Percentiles rank a stretch among this genome's conserved stretches.
phyloP scores from a whole-genome alignment of 1,140 invertebrate species.

The Heliconius nattereri region DNA sequence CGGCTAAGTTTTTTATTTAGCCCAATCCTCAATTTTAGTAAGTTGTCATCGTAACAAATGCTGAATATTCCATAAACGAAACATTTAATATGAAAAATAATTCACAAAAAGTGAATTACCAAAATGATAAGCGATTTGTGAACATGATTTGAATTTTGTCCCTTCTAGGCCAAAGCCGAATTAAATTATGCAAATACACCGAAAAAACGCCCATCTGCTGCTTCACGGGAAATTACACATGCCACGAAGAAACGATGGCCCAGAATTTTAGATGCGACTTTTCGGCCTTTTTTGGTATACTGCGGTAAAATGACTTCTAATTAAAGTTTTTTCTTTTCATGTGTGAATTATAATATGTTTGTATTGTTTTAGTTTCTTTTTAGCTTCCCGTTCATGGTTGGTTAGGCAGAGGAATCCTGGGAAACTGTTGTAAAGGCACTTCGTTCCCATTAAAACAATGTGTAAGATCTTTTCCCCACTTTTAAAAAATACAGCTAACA shows the following conservation, averaged over 20 bases:
- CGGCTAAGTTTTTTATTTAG: not conserved
- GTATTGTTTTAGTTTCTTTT: not conserved
- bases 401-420: not conserved
- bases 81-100: not conserved
- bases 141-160: conserved; percentile 22
- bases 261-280: conserved; percentile 16
- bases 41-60: not conserved
- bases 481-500: not conserved
- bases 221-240: conserved; percentile 34
- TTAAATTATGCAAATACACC: conserved; percentile 52
- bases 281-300: conserved; percentile 11
- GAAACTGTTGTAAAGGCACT: too few species aligned
- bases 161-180: conserved; percentile 34
- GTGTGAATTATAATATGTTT: not conserved
- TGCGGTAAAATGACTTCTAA: not conserved
- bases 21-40: not conserved
- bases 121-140: conserved; percentile 10
- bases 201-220: conserved; percentile 33
- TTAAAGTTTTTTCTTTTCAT: not conserved
- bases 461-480: too few species aligned
- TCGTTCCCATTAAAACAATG: too few species aligned
- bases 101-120: conserved; percentile 2
- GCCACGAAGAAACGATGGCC: conserved; percentile 11
- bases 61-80: not conserved
- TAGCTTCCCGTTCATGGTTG: not conserved